These are phyloP conservation scores for Heliconius charithonia DNA, from an alignment of 2,888 invertebrate genomes.

Conservation along the genomic window DNA sequence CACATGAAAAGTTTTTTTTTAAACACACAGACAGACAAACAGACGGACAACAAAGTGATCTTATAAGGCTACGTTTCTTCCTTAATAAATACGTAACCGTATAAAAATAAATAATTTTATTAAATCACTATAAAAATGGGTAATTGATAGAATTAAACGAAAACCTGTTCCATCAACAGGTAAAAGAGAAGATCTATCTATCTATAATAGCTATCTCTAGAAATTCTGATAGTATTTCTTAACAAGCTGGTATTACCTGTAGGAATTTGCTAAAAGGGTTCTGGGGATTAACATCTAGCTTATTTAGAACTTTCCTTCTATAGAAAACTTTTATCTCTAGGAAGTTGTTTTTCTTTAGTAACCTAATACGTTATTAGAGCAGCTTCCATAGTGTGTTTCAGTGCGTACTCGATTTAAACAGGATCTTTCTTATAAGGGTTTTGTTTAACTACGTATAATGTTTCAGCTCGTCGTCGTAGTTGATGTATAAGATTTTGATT, in stretches of 20 bases:
- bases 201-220: background rate
- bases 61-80: too few relatives aligned
- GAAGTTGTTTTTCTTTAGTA: background rate
- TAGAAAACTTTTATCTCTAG: background rate
- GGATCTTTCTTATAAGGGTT: background rate
- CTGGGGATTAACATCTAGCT: conserved; percentile 9
- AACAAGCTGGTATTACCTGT: background rate
- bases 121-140: too few relatives aligned
- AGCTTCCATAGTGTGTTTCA: background rate
- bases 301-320: conserved; percentile 8
- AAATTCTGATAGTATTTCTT: background rate
- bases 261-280: conserved; percentile 6
- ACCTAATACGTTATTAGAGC: conserved; percentile 16
- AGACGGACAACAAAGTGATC: too few relatives aligned
- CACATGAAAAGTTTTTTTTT: too few relatives aligned
- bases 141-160: too few relatives aligned
- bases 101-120: too few relatives aligned
- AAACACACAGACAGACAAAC: too few relatives aligned
- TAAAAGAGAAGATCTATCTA: background rate
- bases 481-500: too few relatives aligned
- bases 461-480: background rate
- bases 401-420: background rate
- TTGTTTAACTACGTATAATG: background rate
- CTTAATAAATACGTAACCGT: too few relatives aligned
- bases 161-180: conserved; percentile 36